A percentile compares a stretch with the other conserved stretches of the same genome.
Evolutionary conservation across 37 sponge, comb jelly and placozoan genomes (phyloP).

Genomic region (Axinella damicornis): DNA sequence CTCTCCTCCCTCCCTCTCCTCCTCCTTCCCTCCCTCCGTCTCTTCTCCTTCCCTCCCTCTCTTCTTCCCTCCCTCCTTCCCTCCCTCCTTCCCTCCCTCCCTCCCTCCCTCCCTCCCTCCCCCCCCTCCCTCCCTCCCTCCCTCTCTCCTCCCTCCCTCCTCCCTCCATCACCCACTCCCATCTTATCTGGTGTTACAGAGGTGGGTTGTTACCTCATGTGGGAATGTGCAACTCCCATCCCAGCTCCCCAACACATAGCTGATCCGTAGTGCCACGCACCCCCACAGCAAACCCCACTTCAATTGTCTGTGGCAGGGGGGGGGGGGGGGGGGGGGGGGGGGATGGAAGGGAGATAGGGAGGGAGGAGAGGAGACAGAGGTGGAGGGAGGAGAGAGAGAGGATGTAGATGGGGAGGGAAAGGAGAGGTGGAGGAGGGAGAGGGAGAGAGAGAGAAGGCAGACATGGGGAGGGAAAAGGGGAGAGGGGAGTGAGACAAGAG

Average conservation of each 20-base stretch:
- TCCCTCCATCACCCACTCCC: too few species aligned
- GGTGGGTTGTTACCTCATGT: too few species aligned
- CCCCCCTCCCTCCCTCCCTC: background rate
- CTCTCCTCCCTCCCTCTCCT: too few species aligned
- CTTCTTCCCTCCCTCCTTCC: background rate
- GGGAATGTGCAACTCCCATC: conserved; percentile 91
- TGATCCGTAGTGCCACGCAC: conserved; percentile 63
- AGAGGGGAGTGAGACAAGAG: background rate
- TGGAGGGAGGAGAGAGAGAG: background rate
- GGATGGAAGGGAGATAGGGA: background rate
- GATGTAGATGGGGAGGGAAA: background rate
- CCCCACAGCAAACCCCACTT: conserved; percentile 40
- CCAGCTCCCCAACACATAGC: conserved; percentile 86
- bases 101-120: background rate
- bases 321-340: conserved; percentile 1
- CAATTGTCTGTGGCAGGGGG: conserved; percentile 34
- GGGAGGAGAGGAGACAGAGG: background rate
- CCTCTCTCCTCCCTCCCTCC: conserved; percentile 40
- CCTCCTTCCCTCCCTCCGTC: too few species aligned
- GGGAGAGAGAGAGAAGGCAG: conserved; percentile 2
- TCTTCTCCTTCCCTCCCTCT: background rate
- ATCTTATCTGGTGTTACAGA: too few species aligned
- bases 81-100: too few species aligned
- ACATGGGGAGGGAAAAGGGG: background rate
- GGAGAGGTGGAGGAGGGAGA: background rate